Percentiles rank a stretch among this genome's conserved stretches.
phyloP scores from a whole-genome alignment of 37 sponge, comb jelly and placozoan species.

The Cladorhizidae sp. region DNA sequence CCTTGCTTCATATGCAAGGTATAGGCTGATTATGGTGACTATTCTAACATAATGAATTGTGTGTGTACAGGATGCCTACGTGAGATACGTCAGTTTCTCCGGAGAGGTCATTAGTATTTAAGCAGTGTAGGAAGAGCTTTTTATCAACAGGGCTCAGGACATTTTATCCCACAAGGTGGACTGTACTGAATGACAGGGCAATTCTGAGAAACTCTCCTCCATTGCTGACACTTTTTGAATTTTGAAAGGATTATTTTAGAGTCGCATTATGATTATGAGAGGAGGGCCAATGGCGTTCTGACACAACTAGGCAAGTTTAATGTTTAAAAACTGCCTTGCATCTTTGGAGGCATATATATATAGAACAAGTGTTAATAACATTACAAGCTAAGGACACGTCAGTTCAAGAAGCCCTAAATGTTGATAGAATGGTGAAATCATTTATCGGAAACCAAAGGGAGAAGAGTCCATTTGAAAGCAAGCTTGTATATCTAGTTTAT shows the following conservation, averaged over 20 bases:
- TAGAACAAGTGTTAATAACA: conserved; percentile 16
- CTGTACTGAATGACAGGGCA: conserved; percentile 40
- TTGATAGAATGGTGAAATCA: conserved; percentile 1
- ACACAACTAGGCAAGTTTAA: conserved; percentile 37
- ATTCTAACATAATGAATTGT: no score
- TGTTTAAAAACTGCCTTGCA: conserved; percentile 27
- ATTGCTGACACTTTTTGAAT: conserved; percentile 24
- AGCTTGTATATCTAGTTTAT: conserved; percentile 14
- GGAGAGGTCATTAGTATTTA: conserved; percentile 30
- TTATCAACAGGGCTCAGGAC: no score
- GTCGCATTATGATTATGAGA: conserved; percentile 35
- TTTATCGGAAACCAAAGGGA: conserved; percentile 26
- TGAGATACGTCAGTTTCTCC: conserved; percentile 11
- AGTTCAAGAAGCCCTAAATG: conserved; percentile 25
- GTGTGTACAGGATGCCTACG: no score
- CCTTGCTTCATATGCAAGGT: no score
- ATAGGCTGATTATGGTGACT: no score
- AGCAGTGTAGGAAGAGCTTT: conserved; percentile 25
- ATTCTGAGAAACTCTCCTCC: conserved; percentile 47
- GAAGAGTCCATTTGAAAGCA: conserved; percentile 26
- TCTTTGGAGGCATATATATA: conserved; percentile 31
- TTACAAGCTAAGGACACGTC: conserved; percentile 25
- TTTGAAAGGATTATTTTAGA: neutral
- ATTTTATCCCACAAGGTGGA: no score
- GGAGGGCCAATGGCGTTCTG: conserved; percentile 34